phyloP scores from a whole-genome alignment of 2,888 invertebrate species.

The Drosophila leonis region DNA sequence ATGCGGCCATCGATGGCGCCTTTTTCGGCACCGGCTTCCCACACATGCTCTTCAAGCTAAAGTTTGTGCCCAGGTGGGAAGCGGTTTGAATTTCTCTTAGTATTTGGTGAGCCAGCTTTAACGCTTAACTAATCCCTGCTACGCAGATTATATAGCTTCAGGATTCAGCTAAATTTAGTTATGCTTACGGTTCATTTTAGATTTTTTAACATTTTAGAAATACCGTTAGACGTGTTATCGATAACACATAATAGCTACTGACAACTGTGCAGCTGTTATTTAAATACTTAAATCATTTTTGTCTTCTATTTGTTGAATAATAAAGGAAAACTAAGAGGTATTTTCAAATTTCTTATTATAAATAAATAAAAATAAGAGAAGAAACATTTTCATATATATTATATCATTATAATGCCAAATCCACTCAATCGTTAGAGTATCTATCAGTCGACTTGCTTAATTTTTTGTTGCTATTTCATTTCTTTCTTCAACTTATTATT shows the following conservation, averaged over 20 bases:
- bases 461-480: background rate
- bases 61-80: slow-evolving; percentile 97
- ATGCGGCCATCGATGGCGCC: slow-evolving; percentile 99
- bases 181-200: no score
- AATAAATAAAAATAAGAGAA: no score
- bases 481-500: background rate
- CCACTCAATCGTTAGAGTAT: slow-evolving; percentile 1
- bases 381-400: background rate
- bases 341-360: no score
- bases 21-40: slow-evolving; percentile 99
- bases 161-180: no score
- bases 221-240: background rate
- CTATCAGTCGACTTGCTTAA: background rate
- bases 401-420: background rate
- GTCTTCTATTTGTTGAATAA: background rate
- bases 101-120: no score
- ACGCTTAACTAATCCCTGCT: background rate
- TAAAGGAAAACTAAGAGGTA: background rate
- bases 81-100: background rate
- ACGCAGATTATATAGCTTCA: slow-evolving; percentile 65
- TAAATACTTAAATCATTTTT: background rate
- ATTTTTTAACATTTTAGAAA: no score
- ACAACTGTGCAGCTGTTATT: slow-evolving; percentile 2
- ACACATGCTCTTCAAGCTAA: slow-evolving; percentile 99
- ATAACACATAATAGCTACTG: background rate